These are phyloP conservation scores for Polylopha cassiicola DNA, from an alignment of 2,888 invertebrate genomes.

Conservation along the genomic window DNA sequence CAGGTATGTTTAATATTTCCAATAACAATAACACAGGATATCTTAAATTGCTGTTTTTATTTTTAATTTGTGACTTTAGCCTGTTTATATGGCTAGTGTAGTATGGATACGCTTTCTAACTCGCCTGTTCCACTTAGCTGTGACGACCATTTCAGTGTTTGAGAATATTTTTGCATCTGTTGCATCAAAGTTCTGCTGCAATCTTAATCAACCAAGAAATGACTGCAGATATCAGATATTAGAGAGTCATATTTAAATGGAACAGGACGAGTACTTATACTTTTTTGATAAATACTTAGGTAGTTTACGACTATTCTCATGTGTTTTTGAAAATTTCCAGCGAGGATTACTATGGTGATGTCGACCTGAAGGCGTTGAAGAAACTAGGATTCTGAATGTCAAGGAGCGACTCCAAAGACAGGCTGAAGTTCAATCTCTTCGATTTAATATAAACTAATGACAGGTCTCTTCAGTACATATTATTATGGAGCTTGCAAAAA, in stretches of 20 bases:
- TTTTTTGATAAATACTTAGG: background rate
- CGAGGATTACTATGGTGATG: conserved; percentile 95
- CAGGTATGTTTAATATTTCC: conserved; percentile 21
- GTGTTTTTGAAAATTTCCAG: conserved; percentile 67
- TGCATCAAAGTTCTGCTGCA: background rate
- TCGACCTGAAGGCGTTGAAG: conserved; percentile 91
- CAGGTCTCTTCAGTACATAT: conserved; percentile 36
- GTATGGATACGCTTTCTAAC: conserved; percentile 17
- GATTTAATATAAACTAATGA: conserved; percentile 50
- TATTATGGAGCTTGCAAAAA: background rate
- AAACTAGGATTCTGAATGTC: conserved; percentile 85
- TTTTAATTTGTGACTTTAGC: conserved; percentile 2
- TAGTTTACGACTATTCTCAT: background rate
- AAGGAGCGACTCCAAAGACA: conserved; percentile 70
- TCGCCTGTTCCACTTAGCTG: conserved; percentile 13
- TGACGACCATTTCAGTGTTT: conserved; percentile 8
- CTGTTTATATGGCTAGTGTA: conserved; percentile 1
- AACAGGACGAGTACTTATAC: too few relatives aligned
- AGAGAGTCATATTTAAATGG: too few relatives aligned
- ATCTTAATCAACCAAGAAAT: too few relatives aligned
- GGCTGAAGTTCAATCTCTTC: conserved; percentile 64
- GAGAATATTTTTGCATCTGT: conserved; percentile 6
- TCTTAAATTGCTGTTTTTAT: conserved; percentile 18
- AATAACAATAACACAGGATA: conserved; percentile 15
- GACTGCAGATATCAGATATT: too few relatives aligned